Evolutionary conservation across 2,113 vertebrate genomes (phyloP).

Genomic region (Oncorhynchus keta): DNA sequence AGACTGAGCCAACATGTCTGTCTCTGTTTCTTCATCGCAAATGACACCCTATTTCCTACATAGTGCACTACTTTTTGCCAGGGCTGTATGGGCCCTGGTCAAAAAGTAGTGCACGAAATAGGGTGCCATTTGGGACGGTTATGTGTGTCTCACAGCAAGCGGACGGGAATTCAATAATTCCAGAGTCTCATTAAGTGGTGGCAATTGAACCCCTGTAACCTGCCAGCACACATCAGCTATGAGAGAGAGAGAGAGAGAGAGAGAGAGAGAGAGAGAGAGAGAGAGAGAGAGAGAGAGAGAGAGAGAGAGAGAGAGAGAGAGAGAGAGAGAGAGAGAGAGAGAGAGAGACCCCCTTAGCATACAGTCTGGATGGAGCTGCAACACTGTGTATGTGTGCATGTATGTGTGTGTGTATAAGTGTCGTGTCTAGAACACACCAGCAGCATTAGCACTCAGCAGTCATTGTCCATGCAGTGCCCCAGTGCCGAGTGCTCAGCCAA

Average conservation of each 20-base stretch:
- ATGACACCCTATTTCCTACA: too few relatives aligned
- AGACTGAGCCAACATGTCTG: slow-evolving; percentile 54
- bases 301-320: not conserved
- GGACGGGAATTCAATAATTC: slow-evolving; percentile 52
- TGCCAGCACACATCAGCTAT: slow-evolving; percentile 58
- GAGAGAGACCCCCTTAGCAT: not conserved
- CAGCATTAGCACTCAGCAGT: slow-evolving; percentile 29
- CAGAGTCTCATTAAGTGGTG: too few relatives aligned
- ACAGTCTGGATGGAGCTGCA: too few relatives aligned
- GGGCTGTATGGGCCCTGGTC: too few relatives aligned
- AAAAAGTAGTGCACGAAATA: too few relatives aligned
- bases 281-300: slow-evolving; percentile 31
- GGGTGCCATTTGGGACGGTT: too few relatives aligned
- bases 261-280: not conserved
- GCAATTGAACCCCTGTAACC: slow-evolving; percentile 51
- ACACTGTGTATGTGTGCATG: not conserved
- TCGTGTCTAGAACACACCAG: slow-evolving; percentile 26
- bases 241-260: slow-evolving; percentile 22
- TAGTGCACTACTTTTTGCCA: too few relatives aligned
- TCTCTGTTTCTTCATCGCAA: slow-evolving; percentile 23
- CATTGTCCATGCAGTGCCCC: slow-evolving; percentile 68
- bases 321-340: not conserved
- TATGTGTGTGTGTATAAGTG: not conserved
- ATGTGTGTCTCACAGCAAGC: slow-evolving; percentile 16
- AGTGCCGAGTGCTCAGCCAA: slow-evolving; percentile 51